Conservation (phyloP, 2,113 vertebrate genomes). For the Struthio camelus region DNA sequence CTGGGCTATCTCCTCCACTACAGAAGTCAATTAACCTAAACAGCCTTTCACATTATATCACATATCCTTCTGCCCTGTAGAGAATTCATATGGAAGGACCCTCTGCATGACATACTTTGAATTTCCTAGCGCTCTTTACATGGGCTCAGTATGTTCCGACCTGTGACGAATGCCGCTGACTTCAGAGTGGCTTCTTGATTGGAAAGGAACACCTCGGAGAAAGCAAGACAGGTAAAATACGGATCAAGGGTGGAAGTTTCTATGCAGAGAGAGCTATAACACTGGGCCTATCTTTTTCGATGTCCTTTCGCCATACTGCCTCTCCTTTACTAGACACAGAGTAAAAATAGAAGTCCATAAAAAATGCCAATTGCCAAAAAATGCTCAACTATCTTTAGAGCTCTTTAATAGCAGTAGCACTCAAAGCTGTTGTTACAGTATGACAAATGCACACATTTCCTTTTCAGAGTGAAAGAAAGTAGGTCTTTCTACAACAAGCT, state of each 20-base stretch:
- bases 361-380: neutral
- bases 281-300: neutral
- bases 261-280: neutral
- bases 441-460: neutral
- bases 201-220: neutral
- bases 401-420: neutral
- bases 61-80: neutral
- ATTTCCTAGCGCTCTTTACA: neutral
- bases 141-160: neutral
- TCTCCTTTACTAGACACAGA: neutral
- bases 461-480: constrained; percentile 9
- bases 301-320: rapidly evolving
- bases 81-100: neutral
- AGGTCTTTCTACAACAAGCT: constrained; percentile 38
- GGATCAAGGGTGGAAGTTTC: neutral
- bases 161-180: neutral
- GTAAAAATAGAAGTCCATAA: neutral
- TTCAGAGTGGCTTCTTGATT: neutral
- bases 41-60: neutral
- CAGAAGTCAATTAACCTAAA: neutral
- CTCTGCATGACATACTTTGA: neutral
- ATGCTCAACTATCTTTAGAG: neutral
- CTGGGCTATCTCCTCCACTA: neutral
- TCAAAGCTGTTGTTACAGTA: neutral
- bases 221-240: neutral